Base-by-base conservation (phyloP, 1,140 invertebrate species). In the Melipona quadrifasciata region DNA sequence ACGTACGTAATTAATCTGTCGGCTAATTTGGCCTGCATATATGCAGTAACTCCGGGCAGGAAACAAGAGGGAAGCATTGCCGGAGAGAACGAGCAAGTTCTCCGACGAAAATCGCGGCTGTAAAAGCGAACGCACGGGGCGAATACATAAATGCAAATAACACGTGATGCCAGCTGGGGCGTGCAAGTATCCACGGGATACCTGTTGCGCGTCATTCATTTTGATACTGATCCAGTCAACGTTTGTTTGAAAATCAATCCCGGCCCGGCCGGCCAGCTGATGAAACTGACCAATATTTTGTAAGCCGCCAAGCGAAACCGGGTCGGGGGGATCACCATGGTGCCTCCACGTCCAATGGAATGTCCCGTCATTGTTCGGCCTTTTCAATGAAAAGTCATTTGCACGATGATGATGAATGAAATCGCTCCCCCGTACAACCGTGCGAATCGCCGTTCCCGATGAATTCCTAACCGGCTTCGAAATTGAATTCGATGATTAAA, bases 161-260 rank as follows among this genome's bases (percentile, higher is more conserved):
- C 89, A 81, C 81, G 77, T 80, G 81, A 90, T 80, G 81, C 77
- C 73, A 87, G 83, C 85, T 86, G 88, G 87, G 86, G 77, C 90
- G 90, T 91, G 88, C 91, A 90, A 91, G 91, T 90, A 91, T 91
- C 83, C 85, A 88, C 70, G 79, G 88, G 84, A 78, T 80, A 92
- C 91, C 91, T 92, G 91, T 92, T 92, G 91, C 91, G 91, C 91
- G 89, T 92, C 91, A 91, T 92, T 92, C 91, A 92, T 92, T 92
- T 92, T 90, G 88, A 88, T 92, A 91, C 91, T 91, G 91, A 92
- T 92, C 90, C 91, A 88, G 90, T 90, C 89, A 90, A 91, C 90
- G 91, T 91, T 86, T 82, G 86, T 87, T 89, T 89, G 86, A 89
- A 87, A 87, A 83, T 87, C 89, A 90, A 90, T 87, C 88, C 84